Conservation (phyloP, 2,113 vertebrate species). For the Mugil cephalus region DNA sequence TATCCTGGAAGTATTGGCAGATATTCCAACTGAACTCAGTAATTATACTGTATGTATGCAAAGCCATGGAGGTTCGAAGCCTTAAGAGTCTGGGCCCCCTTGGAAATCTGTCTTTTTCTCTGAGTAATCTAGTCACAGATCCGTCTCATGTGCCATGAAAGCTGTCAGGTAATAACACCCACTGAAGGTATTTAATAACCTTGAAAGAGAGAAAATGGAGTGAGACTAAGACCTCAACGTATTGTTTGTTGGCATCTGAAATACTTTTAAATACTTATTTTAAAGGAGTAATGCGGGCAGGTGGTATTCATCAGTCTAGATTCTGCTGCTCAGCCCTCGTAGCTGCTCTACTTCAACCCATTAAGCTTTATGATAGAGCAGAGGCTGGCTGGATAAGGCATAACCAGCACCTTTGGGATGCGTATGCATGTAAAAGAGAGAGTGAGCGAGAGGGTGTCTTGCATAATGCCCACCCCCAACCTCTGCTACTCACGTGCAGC, state of each 20-base stretch:
- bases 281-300: constrained; percentile 38
- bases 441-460: constrained; percentile 48
- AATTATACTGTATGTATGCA: not conserved
- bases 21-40: not conserved
- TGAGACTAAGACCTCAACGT: not conserved
- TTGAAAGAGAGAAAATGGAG: not conserved
- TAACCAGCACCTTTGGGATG: constrained; percentile 55
- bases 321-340: constrained; percentile 8
- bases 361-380: constrained; percentile 44
- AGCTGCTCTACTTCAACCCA: constrained; percentile 47
- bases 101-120: not conserved
- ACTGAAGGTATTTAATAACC: not conserved
- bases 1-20: not conserved
- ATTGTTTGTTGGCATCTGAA: constrained; percentile 20
- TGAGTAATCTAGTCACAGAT: not conserved
- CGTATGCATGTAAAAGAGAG: constrained; percentile 27
- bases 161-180: not conserved
- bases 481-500: constrained; percentile 72
- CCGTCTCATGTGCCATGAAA: not conserved
- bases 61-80: not conserved
- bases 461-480: constrained; percentile 68
- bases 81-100: not conserved
- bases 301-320: constrained; percentile 47
- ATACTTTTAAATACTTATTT: constrained; percentile 25
- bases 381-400: constrained; percentile 29